These are phyloP conservation scores for Stercorarius parasiticus DNA, from an alignment of 2,113 vertebrate genomes.

Conservation along the genomic window DNA sequence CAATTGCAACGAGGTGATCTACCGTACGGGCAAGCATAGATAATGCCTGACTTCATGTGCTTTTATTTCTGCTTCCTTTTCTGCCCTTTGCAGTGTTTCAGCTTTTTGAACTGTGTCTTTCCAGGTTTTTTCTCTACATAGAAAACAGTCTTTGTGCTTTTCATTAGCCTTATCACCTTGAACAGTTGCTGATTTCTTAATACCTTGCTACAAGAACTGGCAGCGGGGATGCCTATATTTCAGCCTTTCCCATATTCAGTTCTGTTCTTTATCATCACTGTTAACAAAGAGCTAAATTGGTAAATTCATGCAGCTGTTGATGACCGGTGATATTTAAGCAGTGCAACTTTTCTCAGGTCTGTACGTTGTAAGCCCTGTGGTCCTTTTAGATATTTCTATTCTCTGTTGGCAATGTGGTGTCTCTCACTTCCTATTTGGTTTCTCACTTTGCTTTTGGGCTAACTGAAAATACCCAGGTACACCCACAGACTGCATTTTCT, in stretches of 20 bases:
- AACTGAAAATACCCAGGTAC: not conserved
- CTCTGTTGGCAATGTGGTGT: not conserved
- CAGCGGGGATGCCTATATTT: not conserved
- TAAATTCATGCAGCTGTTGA: rapidly evolving
- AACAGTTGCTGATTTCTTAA: not conserved
- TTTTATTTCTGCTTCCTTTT: not conserved
- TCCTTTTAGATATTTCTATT: not conserved
- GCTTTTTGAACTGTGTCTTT: not conserved
- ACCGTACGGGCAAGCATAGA: not conserved
- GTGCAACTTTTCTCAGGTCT: not conserved
- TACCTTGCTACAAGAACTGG: not conserved
- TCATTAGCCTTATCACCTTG: not conserved
- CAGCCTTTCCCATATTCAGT: not conserved
- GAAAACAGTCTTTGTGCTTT: not conserved
- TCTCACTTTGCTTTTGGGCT: not conserved
- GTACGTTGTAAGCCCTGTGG: not conserved
- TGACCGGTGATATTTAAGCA: not conserved
- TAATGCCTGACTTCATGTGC: not conserved
- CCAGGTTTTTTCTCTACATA: not conserved
- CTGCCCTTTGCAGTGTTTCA: not conserved
- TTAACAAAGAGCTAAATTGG: not conserved
- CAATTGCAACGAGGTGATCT: not conserved
- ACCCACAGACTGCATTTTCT: not conserved
- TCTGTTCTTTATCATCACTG: not conserved
- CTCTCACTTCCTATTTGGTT: not conserved